These are phyloP conservation scores for Myiothlypis chrysogaster DNA, from an alignment of 2,797 vertebrate species.

Conservation along the genomic window DNA sequence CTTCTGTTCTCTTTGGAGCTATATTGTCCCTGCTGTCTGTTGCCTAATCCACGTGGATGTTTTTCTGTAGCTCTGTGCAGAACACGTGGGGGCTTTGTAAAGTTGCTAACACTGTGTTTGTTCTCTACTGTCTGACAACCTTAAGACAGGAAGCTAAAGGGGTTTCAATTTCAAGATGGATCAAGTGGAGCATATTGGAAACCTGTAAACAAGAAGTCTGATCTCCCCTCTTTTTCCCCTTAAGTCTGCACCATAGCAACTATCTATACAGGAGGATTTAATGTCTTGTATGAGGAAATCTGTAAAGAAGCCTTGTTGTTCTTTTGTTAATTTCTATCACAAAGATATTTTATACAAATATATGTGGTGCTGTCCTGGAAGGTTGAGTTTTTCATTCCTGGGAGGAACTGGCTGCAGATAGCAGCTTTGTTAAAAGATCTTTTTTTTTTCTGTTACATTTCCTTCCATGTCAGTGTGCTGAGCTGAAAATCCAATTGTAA, in stretches of 20 bases:
- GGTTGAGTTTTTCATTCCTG: neutral
- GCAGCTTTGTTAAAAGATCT: neutral
- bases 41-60: neutral
- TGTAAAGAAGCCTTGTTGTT: slow-evolving; percentile 3
- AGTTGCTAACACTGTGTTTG: neutral
- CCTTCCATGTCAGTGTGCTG: neutral
- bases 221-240: neutral
- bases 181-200: slow-evolving; percentile 42
- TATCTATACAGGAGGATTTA: slow-evolving; percentile 5
- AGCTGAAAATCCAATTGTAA: neutral
- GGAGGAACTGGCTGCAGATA: neutral
- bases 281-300: slow-evolving; percentile 4
- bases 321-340: neutral
- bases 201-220: slow-evolving; percentile 45
- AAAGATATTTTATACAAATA: neutral
- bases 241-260: slow-evolving; percentile 49
- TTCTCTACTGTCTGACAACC: neutral
- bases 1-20: neutral
- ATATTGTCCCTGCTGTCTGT: neutral
- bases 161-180: slow-evolving; percentile 50
- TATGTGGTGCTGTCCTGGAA: neutral
- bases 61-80: neutral
- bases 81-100: neutral
- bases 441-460: neutral
- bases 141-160: slow-evolving; percentile 5